Evolutionary conservation across 2,888 invertebrate species (phyloP).

Genomic region (Psococerastis gibbosa): DNA sequence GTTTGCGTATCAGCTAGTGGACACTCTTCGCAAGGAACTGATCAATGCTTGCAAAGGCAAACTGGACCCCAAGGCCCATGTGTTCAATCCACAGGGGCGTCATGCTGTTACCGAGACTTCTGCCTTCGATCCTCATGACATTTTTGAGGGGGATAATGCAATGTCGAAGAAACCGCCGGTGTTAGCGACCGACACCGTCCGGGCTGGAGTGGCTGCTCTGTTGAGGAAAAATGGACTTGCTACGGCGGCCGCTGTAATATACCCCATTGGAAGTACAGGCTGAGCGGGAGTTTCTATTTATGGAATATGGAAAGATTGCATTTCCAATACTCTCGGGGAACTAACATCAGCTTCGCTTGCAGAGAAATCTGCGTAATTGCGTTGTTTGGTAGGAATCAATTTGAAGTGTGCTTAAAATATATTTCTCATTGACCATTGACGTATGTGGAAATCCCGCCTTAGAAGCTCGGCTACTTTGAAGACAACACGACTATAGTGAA

Average conservation of each 20-base stretch:
- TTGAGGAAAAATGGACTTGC: constrained; percentile 29
- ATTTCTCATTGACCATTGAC: too few species aligned
- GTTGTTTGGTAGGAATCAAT: too few species aligned
- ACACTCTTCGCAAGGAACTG: constrained; percentile 35
- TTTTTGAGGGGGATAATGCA: constrained; percentile 29
- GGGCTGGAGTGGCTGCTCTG: constrained; percentile 30
- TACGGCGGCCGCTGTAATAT: constrained; percentile 16
- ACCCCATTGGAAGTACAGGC: constrained; percentile 10
- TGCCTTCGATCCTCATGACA: constrained; percentile 27
- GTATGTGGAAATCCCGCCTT: too few species aligned
- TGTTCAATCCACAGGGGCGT: constrained; percentile 19
- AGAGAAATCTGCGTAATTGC: too few species aligned
- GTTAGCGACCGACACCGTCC: constrained; percentile 28
- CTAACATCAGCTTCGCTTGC: too few species aligned
- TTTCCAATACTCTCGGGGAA: too few species aligned
- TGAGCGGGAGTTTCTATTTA: too few species aligned
- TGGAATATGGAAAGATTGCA: too few species aligned
- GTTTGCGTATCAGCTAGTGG: constrained; percentile 33
- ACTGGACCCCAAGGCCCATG: constrained; percentile 19
- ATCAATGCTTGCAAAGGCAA: constrained; percentile 16
- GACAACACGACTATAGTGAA: too few species aligned
- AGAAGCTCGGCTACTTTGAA: too few species aligned
- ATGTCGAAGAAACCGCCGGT: constrained; percentile 22
- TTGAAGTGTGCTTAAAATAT: too few species aligned
- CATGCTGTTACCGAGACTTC: constrained; percentile 16